phyloP scores from a whole-genome alignment of 1,140 invertebrate species.

The Formica selysi region DNA sequence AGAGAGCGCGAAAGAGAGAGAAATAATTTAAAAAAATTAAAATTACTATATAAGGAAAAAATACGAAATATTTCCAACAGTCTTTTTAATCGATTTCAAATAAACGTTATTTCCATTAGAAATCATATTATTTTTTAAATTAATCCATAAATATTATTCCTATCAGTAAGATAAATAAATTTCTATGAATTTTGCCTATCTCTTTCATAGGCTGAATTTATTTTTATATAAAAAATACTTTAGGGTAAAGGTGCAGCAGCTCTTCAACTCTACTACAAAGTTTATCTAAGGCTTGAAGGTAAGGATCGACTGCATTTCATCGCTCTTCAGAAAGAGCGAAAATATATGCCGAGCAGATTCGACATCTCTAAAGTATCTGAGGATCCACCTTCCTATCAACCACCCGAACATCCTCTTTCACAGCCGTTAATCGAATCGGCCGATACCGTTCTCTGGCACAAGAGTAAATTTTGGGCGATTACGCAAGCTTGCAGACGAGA shows the following conservation, averaged over 20 bases:
- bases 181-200: background rate
- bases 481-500: constrained; percentile 80
- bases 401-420: constrained; percentile 81
- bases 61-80: background rate
- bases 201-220: background rate
- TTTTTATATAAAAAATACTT: background rate
- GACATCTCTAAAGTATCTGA: constrained; percentile 80
- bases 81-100: background rate
- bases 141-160: background rate
- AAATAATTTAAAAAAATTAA: background rate
- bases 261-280: constrained; percentile 87
- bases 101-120: background rate
- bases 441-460: constrained; percentile 87
- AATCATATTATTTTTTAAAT: background rate
- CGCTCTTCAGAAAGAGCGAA: constrained; percentile 85
- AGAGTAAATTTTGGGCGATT: constrained; percentile 84
- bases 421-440: constrained; percentile 84
- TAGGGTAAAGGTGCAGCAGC: constrained; percentile 85
- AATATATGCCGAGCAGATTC: constrained; percentile 82
- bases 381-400: constrained; percentile 74
- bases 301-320: constrained; percentile 87
- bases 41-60: background rate
- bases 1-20: background rate
- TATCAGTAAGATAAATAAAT: background rate
- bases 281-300: constrained; percentile 88